phyloP scores from a whole-genome alignment of 2,113 vertebrate genomes.

The Alethe castanea region DNA sequence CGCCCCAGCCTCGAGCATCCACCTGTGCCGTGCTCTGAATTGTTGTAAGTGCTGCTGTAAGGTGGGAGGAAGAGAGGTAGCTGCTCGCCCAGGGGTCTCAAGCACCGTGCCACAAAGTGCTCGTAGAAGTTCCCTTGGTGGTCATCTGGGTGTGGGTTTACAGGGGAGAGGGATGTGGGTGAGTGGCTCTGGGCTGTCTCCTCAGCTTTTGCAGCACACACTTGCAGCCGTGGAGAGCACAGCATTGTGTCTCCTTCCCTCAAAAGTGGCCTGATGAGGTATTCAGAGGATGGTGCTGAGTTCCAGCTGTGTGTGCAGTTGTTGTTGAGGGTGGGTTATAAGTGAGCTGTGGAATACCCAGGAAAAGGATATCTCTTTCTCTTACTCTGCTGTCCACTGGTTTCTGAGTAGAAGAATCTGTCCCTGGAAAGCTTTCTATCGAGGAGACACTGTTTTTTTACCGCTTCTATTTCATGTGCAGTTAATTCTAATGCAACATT shows the following conservation, averaged over 20 bases:
- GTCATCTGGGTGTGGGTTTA: neutral
- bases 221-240: neutral
- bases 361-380: neutral
- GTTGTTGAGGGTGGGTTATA: neutral
- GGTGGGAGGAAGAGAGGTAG: neutral
- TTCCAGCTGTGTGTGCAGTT: neutral
- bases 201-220: neutral
- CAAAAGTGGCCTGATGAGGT: accelerated
- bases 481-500: constrained; percentile 53
- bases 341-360: neutral
- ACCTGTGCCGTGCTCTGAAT: neutral
- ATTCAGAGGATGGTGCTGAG: accelerated
- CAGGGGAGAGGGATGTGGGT: neutral
- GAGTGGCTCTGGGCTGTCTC: neutral
- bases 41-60: neutral
- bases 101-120: accelerated
- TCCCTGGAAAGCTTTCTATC: constrained; percentile 8
- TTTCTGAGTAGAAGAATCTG: neutral
- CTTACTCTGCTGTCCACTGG: neutral
- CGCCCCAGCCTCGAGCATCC: neutral
- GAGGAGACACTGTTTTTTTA: neutral
- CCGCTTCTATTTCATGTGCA: constrained; percentile 28
- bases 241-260: neutral
- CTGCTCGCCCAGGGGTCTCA: neutral
- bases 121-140: accelerated